phyloP scores from a whole-genome alignment of 2,888 invertebrate genomes.

The Stenodema calcarata region DNA sequence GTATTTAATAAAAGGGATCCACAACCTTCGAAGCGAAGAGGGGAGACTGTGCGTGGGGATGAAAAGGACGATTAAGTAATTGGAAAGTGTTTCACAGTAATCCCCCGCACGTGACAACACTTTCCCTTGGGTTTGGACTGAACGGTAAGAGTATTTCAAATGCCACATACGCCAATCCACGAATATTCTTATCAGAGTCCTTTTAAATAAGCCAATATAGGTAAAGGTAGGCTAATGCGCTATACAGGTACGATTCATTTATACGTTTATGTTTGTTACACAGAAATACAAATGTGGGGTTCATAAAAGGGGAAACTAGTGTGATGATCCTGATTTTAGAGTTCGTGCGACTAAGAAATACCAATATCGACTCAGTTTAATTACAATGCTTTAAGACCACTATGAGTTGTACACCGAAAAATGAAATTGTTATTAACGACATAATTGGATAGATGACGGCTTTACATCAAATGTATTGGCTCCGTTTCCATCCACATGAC shows the following conservation, averaged over 20 bases:
- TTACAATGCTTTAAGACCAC: too few species aligned
- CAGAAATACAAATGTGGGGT: too few species aligned
- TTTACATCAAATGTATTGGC: too few species aligned
- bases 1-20: not conserved
- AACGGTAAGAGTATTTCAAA: not conserved
- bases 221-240: not conserved
- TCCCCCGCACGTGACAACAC: slow-evolving; percentile 19
- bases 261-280: too few species aligned
- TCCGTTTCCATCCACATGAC: too few species aligned
- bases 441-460: too few species aligned
- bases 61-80: slow-evolving; percentile 17
- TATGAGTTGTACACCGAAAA: too few species aligned
- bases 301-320: too few species aligned
- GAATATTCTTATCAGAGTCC: not conserved
- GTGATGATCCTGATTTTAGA: too few species aligned
- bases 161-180: not conserved
- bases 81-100: slow-evolving; percentile 1
- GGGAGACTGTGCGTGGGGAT: not conserved
- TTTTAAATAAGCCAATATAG: not conserved
- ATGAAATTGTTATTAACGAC: too few species aligned
- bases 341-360: too few species aligned
- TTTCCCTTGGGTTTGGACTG: not conserved
- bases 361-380: too few species aligned
- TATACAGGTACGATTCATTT: not conserved
- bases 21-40: not conserved